A percentile compares a stretch with the other conserved stretches of the same genome.
Conservation (phyloP, 2,797 vertebrate genomes). For the Sebastes jordani region DNA sequence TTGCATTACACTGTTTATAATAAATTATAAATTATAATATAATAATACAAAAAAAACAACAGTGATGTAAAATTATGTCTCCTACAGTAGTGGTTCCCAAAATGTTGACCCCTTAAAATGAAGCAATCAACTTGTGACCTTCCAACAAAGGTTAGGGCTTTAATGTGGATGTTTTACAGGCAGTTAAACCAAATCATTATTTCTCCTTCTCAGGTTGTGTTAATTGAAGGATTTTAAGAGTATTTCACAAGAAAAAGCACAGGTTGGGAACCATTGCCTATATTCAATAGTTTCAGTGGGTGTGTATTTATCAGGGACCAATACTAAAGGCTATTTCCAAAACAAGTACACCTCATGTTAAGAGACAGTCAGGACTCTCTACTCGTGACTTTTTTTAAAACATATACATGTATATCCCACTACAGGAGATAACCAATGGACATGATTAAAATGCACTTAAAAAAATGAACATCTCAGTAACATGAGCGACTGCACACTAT, state of each 20-base stretch:
- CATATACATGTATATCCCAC: constrained; percentile 11
- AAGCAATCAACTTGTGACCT: neutral
- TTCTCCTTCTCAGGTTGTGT: neutral
- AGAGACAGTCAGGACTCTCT: constrained; percentile 66
- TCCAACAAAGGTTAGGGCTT: neutral
- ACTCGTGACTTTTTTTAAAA: constrained; percentile 72
- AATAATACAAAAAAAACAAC: no score
- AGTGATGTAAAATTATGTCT: neutral
- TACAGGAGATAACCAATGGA: neutral
- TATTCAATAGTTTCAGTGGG: neutral
- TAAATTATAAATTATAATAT: no score
- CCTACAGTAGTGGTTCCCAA: neutral
- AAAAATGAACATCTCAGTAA: neutral
- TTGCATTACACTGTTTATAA: neutral
- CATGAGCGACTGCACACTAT: neutral
- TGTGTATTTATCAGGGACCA: neutral
- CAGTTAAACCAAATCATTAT: neutral
- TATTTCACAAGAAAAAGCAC: neutral
- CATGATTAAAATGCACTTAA: neutral
- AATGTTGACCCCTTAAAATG: neutral
- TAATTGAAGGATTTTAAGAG: no score
- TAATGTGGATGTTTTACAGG: neutral
- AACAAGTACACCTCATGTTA: constrained; percentile 82
- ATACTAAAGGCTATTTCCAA: neutral
- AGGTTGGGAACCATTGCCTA: neutral